Evolutionary conservation across 2,797 vertebrate species (phyloP), one percentile per base, ranked within the genome.

Genomic region (Takifugu rubripes): DNA sequence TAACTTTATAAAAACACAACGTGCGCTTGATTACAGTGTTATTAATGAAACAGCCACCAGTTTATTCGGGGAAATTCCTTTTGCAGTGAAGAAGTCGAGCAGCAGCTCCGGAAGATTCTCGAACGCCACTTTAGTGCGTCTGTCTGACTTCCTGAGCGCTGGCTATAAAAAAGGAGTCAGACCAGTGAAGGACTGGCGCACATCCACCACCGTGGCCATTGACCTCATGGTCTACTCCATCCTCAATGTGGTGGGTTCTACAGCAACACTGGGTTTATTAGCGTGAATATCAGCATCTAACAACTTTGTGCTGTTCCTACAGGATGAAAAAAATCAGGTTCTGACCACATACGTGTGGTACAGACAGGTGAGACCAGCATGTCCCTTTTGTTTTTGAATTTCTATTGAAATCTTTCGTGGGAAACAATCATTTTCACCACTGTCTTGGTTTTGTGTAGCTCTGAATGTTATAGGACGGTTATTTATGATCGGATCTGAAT

Each of bases 261-360:
- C 44, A 7, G 44, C 44, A 3, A n/a, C 16, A 3, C 4, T 2
- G 12, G 44, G 7, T 7, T n/a, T 2, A 5, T 5, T 2, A 0
- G 25, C 14, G 5, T 24, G 9, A 7, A 36, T 5, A 3, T 17
- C 8, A 29, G 36, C 14, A 25, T 12, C 17, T 48, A 2, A 48
- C 10, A 7, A 25, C 10, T 48, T 14, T 1, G 6, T 21, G 43
- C n/a, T 40, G 8, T 21, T 48, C 10, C 62, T 53, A 54, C 83
- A 98, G 97, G 96, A 98, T 62, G 96, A 99, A 83, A 99, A 99
- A 88, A 98, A 99, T 73, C 97, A 99, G 77, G 94, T 99, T 40
- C 79, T 98, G 78, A 99, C 96, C 49, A 98, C 96, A 0, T 99
- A 99, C 17, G 92, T 98, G 66, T 99, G 97, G 97, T 99, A 98